Percentiles rank a stretch among this genome's conserved stretches.
Conservation (phyloP, 2,797 vertebrate genomes). For the Ceryle rudis region DNA sequence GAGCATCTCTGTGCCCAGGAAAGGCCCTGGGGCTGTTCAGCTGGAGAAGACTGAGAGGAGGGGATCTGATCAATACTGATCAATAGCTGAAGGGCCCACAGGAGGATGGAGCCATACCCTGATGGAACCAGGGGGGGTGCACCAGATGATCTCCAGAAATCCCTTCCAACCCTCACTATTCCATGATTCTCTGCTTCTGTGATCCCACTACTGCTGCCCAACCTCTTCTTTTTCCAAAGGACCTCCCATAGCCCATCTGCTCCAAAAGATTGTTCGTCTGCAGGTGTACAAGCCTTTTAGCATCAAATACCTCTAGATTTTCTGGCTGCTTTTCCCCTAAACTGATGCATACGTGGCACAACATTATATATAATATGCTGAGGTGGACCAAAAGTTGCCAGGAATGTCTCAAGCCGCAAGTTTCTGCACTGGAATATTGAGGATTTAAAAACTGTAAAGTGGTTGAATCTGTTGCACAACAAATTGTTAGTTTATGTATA, state of each 20-base stretch:
- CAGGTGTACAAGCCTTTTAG: neutral
- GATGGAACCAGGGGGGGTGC: no score
- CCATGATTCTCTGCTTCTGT: neutral
- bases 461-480: neutral
- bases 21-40: neutral
- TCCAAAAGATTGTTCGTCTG: neutral
- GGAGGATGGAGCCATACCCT: neutral
- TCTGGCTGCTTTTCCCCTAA: neutral
- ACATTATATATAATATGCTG: rapidly evolving
- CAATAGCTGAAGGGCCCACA: neutral
- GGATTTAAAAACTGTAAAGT: neutral
- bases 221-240: neutral
- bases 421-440: neutral
- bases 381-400: neutral
- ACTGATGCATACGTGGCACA: neutral
- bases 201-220: neutral
- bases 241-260: neutral
- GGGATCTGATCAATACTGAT: neutral
- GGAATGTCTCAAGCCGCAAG: neutral
- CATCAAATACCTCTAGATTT: neutral
- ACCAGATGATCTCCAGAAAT: neutral
- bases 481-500: neutral
- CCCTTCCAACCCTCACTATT: neutral
- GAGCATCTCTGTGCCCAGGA: neutral
- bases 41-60: neutral